Conservation (phyloP, 1,140 invertebrate genomes). For the Lasaia peninsularis region DNA sequence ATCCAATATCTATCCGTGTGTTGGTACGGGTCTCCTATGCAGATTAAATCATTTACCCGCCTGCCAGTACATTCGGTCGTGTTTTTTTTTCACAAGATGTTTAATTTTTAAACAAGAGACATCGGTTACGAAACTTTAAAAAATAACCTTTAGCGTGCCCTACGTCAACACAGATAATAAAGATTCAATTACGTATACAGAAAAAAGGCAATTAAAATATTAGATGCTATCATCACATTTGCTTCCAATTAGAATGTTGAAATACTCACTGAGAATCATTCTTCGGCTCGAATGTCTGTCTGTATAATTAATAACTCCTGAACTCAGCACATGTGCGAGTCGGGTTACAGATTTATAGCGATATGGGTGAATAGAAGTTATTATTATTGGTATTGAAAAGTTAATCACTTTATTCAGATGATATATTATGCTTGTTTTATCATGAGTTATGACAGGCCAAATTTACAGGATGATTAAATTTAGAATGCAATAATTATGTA, state of each 20-base stretch:
- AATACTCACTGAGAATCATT: constrained; percentile 54
- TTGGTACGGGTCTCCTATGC: too few species aligned
- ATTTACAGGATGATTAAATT: background rate
- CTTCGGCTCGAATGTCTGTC: constrained; percentile 47
- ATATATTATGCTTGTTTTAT: background rate
- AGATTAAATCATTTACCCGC: too few species aligned
- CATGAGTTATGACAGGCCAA: background rate
- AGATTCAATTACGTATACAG: background rate
- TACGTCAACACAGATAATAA: constrained; percentile 13
- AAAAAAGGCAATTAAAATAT: constrained; percentile 2
- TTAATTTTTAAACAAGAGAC: too few species aligned
- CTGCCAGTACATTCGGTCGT: too few species aligned
- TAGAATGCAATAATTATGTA: background rate
- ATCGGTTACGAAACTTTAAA: too few species aligned
- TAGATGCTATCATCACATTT: constrained; percentile 53
- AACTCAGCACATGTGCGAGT: constrained; percentile 56
- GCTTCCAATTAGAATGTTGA: constrained; percentile 66
- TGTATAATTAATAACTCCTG: constrained; percentile 60
- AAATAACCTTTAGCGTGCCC: background rate
- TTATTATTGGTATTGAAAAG: constrained; percentile 28
- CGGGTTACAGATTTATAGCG: constrained; percentile 49
- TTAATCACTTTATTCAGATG: constrained; percentile 4
- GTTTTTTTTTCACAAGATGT: too few species aligned
- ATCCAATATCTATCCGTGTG: too few species aligned
- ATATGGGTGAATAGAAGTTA: background rate